Evolutionary conservation across 2,797 vertebrate species (phyloP).

Genomic region (Tinamus major): DNA sequence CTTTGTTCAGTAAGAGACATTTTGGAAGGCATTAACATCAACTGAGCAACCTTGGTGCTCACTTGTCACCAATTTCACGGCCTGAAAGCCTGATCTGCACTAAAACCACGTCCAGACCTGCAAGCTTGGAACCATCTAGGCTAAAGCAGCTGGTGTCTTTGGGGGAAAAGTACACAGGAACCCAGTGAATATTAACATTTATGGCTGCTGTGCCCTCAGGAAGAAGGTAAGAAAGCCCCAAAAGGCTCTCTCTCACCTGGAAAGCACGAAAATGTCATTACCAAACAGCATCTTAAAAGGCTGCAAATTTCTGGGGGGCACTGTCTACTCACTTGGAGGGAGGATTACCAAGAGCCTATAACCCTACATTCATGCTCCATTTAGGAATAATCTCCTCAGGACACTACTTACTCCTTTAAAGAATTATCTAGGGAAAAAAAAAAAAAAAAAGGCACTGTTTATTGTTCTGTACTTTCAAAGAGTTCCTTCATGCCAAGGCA

Average conservation of each 20-base stretch:
- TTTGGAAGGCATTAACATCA: background rate
- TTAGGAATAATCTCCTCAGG: background rate
- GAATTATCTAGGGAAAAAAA: background rate
- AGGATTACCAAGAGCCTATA: background rate
- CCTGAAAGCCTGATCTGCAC: background rate
- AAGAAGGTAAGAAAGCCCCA: background rate
- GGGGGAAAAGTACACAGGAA: background rate
- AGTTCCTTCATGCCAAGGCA: background rate
- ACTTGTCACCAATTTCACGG: background rate
- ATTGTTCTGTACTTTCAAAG: background rate
- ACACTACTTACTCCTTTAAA: background rate
- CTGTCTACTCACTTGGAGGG: fast-evolving
- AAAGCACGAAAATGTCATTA: background rate
- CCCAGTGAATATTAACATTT: background rate
- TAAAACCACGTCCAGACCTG: background rate
- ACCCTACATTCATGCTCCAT: background rate
- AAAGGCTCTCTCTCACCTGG: background rate
- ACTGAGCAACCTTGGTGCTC: background rate
- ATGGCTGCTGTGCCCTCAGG: background rate
- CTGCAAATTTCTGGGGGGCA: background rate
- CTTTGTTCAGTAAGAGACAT: background rate
- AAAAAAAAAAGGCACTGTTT: background rate
- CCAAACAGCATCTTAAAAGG: background rate
- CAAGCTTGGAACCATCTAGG: background rate
- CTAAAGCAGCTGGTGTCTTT: background rate